These are phyloP conservation scores for Holothuria scabra DNA, from an alignment of 53 echinoderm and acorn worm genomes.

Conservation along the genomic window DNA sequence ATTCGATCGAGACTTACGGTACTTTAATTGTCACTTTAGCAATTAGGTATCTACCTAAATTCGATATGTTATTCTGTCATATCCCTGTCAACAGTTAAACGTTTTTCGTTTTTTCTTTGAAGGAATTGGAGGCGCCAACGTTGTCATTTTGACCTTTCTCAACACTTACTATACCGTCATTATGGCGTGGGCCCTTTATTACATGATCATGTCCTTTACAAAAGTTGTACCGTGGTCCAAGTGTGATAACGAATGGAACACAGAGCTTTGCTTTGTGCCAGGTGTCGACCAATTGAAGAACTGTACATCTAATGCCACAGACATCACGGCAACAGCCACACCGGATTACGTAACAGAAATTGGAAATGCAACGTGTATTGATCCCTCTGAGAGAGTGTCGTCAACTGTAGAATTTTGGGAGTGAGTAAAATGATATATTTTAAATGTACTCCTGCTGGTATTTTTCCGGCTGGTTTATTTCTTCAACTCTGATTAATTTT, in stretches of 20 bases:
- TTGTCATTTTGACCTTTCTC: constrained; percentile 81
- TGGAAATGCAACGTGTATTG: constrained; percentile 28
- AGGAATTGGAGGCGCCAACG: constrained; percentile 92
- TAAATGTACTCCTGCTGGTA: too few species aligned
- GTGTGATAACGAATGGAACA: constrained; percentile 92
- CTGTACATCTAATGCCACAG: constrained; percentile 1
- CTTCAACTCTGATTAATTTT: too few species aligned
- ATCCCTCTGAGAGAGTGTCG: constrained; percentile 24
- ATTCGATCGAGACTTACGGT: too few species aligned
- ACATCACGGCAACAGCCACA: constrained; percentile 17
- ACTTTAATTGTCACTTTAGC: too few species aligned
- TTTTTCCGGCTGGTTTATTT: too few species aligned
- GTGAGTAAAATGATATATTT: constrained; percentile 62
- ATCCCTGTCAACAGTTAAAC: too few species aligned
- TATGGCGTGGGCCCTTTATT: constrained; percentile 95
- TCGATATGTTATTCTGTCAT: too few species aligned
- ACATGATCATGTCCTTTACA: constrained; percentile 95
- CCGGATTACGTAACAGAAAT: neutral
- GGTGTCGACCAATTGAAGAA: constrained; percentile 37
- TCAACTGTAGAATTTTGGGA: constrained; percentile 94
- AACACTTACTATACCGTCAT: constrained; percentile 96
- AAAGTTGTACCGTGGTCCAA: constrained; percentile 86
- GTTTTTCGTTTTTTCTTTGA: neutral
- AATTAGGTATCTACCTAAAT: too few species aligned
- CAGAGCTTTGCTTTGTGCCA: constrained; percentile 68